These are phyloP conservation scores for Teinopalpus imperialis DNA, from an alignment of 2,888 invertebrate genomes.

Conservation along the genomic window DNA sequence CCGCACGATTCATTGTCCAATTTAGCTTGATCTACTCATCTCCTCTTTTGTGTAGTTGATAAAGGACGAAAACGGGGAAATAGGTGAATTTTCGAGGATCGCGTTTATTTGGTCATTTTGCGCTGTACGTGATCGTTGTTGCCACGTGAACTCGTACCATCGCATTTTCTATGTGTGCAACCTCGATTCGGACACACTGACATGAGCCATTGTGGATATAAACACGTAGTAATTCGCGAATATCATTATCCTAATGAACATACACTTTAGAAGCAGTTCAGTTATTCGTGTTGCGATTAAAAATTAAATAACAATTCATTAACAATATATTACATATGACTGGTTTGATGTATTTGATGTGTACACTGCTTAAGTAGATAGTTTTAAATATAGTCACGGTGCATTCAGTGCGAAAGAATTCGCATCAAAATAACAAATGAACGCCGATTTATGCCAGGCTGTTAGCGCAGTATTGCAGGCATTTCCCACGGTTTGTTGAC, in stretches of 20 bases:
- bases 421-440: slow-evolving; percentile 63
- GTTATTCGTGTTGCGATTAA: slow-evolving; percentile 50
- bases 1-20: slow-evolving; percentile 62
- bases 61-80: slow-evolving; percentile 42
- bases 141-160: slow-evolving; percentile 71
- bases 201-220: slow-evolving; percentile 71
- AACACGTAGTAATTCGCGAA: slow-evolving; percentile 77
- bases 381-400: slow-evolving; percentile 15
- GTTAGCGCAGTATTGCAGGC: slow-evolving; percentile 62
- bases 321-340: too few relatives aligned
- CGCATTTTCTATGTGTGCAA: slow-evolving; percentile 66
- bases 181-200: slow-evolving; percentile 77
- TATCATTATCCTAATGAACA: slow-evolving; percentile 77
- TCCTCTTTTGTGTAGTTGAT: slow-evolving; percentile 39
- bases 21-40: slow-evolving; percentile 43
- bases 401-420: slow-evolving; percentile 47
- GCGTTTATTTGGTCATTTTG: slow-evolving; percentile 45
- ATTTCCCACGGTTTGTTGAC: slow-evolving; percentile 73
- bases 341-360: neutral
- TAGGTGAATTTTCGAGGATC: slow-evolving; percentile 56
- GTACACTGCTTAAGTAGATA: slow-evolving; percentile 8
- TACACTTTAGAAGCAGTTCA: slow-evolving; percentile 48
- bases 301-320: too few relatives aligned
- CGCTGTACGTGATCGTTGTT: slow-evolving; percentile 71
- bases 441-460: slow-evolving; percentile 50